These are phyloP conservation scores for Caenorhabditis angaria DNA, from an alignment of 2,888 invertebrate genomes.

Conservation along the genomic window DNA sequence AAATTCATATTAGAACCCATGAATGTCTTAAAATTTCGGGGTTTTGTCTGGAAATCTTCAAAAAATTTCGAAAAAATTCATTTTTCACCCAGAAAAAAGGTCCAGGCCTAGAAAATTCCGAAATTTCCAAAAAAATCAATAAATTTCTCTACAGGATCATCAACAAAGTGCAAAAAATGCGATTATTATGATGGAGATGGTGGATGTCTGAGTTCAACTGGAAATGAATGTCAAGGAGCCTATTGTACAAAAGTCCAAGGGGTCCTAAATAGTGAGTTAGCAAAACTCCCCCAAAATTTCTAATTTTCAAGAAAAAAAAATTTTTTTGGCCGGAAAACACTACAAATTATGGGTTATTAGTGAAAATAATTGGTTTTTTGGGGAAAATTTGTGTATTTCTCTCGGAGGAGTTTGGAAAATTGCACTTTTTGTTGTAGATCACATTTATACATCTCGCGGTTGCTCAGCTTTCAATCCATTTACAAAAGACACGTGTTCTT, in stretches of 20 bases:
- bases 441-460: slow-evolving; percentile 25
- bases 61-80: background rate
- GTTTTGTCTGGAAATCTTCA: too few species aligned
- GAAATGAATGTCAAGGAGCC: slow-evolving; percentile 20
- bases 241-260: slow-evolving; percentile 32
- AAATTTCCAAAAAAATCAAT: too few species aligned
- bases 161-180: slow-evolving; percentile 27
- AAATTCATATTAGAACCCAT: too few species aligned
- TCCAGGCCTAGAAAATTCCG: background rate
- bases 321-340: too few species aligned
- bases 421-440: slow-evolving; percentile 11
- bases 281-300: too few species aligned
- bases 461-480: slow-evolving; percentile 42
- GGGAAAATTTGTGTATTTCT: background rate
- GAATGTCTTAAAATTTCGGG: too few species aligned
- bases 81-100: too few species aligned
- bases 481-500: slow-evolving; percentile 31
- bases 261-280: slow-evolving; percentile 22
- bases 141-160: too few species aligned
- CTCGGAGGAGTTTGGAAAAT: background rate
- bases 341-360: too few species aligned
- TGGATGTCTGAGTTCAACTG: slow-evolving; percentile 16
- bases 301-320: too few species aligned
- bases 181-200: slow-evolving; percentile 24
- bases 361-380: too few species aligned